A percentile compares a stretch with the other conserved stretches of the same genome.
Evolutionary conservation across 2,888 invertebrate genomes (phyloP).

Genomic region (Scaptomyza cyrtandrae): DNA sequence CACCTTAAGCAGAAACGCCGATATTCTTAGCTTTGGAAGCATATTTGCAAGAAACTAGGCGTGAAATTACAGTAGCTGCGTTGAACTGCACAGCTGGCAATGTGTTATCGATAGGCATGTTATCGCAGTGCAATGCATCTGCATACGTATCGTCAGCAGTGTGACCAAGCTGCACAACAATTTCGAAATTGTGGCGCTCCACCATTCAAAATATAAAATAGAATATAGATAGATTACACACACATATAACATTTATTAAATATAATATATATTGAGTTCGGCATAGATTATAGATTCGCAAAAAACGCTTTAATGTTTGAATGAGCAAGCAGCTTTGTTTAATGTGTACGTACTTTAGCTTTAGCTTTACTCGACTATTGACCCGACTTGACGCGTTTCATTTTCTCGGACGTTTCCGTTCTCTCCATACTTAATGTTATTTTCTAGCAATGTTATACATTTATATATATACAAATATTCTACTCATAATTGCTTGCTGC

Average conservation of each 20-base stretch:
- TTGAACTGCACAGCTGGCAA: slow-evolving; percentile 72
- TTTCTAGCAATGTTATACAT: slow-evolving; percentile 69
- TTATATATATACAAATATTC: slow-evolving; percentile 69
- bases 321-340: slow-evolving; percentile 47
- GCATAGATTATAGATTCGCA: slow-evolving; percentile 68
- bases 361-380: slow-evolving; percentile 25
- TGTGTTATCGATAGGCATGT: slow-evolving; percentile 38
- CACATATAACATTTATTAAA: slow-evolving; percentile 75
- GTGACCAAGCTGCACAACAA: slow-evolving; percentile 26
- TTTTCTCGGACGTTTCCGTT: slow-evolving; percentile 29
- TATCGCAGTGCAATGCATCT: slow-evolving; percentile 29
- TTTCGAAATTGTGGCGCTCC: neutral
- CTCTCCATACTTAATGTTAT: slow-evolving; percentile 37
- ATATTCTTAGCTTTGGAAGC: slow-evolving; percentile 91
- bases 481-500: slow-evolving; percentile 57
- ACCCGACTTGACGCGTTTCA: slow-evolving; percentile 21
- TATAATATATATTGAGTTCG: slow-evolving; percentile 69
- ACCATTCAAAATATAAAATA: neutral
- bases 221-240: slow-evolving; percentile 39
- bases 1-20: slow-evolving; percentile 89
- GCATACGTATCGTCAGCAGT: slow-evolving; percentile 21
- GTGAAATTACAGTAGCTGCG: slow-evolving; percentile 30
- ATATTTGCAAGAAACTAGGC: slow-evolving; percentile 82
- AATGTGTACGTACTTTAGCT: slow-evolving; percentile 32
- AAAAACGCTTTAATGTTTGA: slow-evolving; percentile 53